These are phyloP conservation scores for Chrysochloris asiatica DNA, from an alignment of 2,113 vertebrate genomes.

Conservation along the genomic window DNA sequence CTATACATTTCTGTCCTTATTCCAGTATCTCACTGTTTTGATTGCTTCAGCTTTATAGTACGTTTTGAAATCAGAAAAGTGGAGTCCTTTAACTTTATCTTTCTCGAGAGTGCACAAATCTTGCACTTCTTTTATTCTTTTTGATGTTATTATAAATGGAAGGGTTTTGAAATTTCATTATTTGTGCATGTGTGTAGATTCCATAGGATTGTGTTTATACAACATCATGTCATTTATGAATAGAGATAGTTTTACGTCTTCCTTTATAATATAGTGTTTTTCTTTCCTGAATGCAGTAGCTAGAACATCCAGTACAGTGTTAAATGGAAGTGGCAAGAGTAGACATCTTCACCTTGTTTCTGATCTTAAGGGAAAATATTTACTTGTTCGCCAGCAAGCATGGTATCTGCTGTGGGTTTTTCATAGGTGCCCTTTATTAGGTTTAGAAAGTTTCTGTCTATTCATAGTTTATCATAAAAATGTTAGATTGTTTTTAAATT, in stretches of 20 bases:
- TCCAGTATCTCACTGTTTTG: background rate
- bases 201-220: background rate
- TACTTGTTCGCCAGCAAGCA: background rate
- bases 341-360: background rate
- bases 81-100: background rate
- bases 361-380: background rate
- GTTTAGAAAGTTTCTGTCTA: background rate
- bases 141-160: background rate
- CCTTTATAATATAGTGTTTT: too few species aligned
- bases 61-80: background rate
- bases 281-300: background rate
- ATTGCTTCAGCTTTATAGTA: background rate
- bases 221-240: background rate
- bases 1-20: background rate
- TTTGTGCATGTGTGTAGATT: background rate
- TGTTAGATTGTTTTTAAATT: background rate
- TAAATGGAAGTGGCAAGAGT: background rate
- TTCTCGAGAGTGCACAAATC: background rate
- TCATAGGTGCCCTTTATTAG: background rate
- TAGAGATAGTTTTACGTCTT: background rate
- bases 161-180: background rate
- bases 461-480: background rate
- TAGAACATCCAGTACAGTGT: background rate
- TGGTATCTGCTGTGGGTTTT: constrained; percentile 6
- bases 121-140: background rate